Conservation (phyloP, 2,797 vertebrate species). For the Triplophysa bombifrons region DNA sequence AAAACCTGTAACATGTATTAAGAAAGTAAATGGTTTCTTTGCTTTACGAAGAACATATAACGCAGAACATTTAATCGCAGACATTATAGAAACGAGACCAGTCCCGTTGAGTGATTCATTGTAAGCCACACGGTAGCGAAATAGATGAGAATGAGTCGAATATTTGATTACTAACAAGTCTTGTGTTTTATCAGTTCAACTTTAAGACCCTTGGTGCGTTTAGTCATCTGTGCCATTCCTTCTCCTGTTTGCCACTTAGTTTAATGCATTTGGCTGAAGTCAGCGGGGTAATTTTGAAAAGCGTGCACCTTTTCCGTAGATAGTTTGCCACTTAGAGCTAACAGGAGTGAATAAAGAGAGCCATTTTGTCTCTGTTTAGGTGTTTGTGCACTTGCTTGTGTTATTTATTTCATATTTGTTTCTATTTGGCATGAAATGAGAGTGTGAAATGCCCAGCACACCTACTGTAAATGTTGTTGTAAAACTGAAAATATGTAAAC, state of each 20-base stretch:
- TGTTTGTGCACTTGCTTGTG: background rate
- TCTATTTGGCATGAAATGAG: constrained; percentile 29
- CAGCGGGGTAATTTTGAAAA: background rate
- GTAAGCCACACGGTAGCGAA: background rate
- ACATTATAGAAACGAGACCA: background rate
- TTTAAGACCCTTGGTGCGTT: constrained; percentile 46
- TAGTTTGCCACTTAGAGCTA: background rate
- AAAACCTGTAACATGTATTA: background rate
- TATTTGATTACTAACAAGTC: constrained; percentile 49
- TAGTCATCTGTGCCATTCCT: constrained; percentile 25
- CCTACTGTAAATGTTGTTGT: constrained; percentile 30
- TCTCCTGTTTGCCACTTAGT: constrained; percentile 15
- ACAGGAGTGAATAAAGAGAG: background rate
- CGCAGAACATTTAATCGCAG: constrained; percentile 20
- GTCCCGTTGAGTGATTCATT: background rate
- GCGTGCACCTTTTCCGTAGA: background rate
- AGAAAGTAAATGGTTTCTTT: background rate
- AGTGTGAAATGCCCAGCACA: constrained; percentile 27
- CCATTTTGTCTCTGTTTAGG: background rate
- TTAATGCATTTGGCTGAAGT: constrained; percentile 27
- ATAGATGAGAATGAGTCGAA: constrained; percentile 35
- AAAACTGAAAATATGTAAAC: constrained; percentile 22
- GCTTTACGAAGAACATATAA: background rate
- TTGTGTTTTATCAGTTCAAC: constrained; percentile 42
- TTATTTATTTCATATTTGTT: constrained; percentile 38